Evolutionary conservation across 2,797 vertebrate genomes (phyloP), one percentile per base, ranked within the genome.

Genomic region (Chelidonichthys spinosus): DNA sequence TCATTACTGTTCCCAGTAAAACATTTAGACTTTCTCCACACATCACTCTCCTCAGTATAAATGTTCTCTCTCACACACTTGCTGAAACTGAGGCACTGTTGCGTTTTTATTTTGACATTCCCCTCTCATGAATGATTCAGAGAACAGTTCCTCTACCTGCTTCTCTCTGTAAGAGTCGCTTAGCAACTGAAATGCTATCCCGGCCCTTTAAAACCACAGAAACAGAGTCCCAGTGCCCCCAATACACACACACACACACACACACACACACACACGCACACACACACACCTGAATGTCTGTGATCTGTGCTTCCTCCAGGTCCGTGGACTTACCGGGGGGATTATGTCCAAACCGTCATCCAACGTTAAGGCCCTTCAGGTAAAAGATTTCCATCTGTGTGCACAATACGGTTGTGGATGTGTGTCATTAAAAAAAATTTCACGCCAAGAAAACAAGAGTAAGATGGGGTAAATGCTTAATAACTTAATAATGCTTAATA

Each of bases 281-380:
- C 33, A 81, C 61, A 76, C 63, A 69, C 77, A 76, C 52, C 88
- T 93, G 89, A 93, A 94, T 92, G 93, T 92, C 76, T 93, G 86
- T 93, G 85, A 84, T 90, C 83, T 92, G 90, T 87, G 73, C 87
- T 93, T 94, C 88, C 94, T 95, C 82, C 91, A 97, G 96, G 94
- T 95, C 90, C 93, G 94, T 86, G 90, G 92, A 93, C 84, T 90
- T 85, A 91, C 87, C 44, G 81, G 80, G 80, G 91, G 90, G 95
- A 93, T 91, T 68, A 99, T 99, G 97, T 98, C 98, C 88, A 97
- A 99, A 93, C 96, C 96, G 76, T 96, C 96, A 4, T 96, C 97
- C 90, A 97, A 98, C 93, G 97, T 99, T 84, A 98, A 96, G 93
- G 96, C 97, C 94, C 96, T 99, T 87, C 97, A 99, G 98, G 98